phyloP scores from a whole-genome alignment of 30 jellyfish, hydroid and myxozoan genomes.

The Nemopilema nomurai region DNA sequence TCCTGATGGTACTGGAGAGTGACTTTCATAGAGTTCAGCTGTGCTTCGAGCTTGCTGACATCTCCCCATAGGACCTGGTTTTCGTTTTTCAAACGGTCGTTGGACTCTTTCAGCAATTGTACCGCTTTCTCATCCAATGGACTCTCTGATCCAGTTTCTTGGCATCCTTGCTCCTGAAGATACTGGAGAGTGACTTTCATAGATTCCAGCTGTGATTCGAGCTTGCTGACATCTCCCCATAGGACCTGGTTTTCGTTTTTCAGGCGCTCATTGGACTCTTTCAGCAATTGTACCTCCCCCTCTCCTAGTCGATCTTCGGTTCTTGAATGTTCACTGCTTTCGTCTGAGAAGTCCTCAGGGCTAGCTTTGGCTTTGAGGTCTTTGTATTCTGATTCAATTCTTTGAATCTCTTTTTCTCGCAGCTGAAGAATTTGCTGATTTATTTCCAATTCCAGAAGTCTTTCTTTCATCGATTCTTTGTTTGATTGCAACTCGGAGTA shows the following conservation, averaged over 20 bases:
- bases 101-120: neutral
- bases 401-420: neutral
- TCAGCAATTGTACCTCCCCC: neutral
- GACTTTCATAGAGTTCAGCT: neutral
- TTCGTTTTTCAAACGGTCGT: neutral
- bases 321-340: too few relatives aligned
- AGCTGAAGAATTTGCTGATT: neutral
- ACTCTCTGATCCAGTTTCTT: neutral
- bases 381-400: constrained; percentile 13
- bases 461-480: neutral
- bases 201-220: constrained; percentile 6
- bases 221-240: constrained; percentile 1
- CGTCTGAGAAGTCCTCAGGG: too few relatives aligned
- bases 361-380: neutral
- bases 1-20: neutral
- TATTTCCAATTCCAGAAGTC: neutral
- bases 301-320: too few relatives aligned
- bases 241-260: constrained; percentile 2
- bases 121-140: neutral
- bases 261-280: neutral
- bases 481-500: neutral
- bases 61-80: neutral
- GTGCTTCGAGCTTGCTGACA: constrained; percentile 4
- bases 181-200: neutral
- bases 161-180: neutral